Conservation (phyloP, 2,888 invertebrate species). For the Mesorhabditis belari region DNA sequence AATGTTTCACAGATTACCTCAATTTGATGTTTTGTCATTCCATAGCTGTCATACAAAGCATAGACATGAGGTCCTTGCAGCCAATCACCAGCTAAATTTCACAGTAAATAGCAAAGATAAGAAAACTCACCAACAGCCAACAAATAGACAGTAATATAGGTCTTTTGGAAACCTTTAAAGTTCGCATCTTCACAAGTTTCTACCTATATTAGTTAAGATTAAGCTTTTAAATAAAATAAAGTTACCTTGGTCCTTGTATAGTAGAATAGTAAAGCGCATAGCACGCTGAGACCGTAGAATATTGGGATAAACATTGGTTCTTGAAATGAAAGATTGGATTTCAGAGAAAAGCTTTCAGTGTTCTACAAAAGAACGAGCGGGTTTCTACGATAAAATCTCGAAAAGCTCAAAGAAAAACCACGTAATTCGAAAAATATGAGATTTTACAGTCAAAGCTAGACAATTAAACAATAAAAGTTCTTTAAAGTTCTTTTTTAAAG, state of each 20-base stretch:
- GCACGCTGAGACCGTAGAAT: constrained; percentile 33
- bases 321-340: too few relatives aligned
- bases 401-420: too few relatives aligned
- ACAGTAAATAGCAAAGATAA: background rate
- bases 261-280: constrained; percentile 54
- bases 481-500: too few relatives aligned
- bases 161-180: constrained; percentile 55
- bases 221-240: background rate
- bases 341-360: too few relatives aligned
- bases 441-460: too few relatives aligned
- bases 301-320: constrained; percentile 30
- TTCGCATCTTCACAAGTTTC: constrained; percentile 46
- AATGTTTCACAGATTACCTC: too few relatives aligned
- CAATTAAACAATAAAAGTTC: too few relatives aligned
- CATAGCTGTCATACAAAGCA: constrained; percentile 58
- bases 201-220: constrained; percentile 1
- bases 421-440: too few relatives aligned
- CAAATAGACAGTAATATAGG: constrained; percentile 57
- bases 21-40: constrained; percentile 55
- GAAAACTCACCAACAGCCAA: constrained; percentile 56
- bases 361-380: too few relatives aligned
- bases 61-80: constrained; percentile 60
- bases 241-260: constrained; percentile 53
- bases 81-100: constrained; percentile 59
- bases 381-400: too few relatives aligned